Evolutionary conservation across 2,113 vertebrate genomes (phyloP), one percentile per base, ranked within the genome.

Genomic region (Cyprinodon tularosa): DNA sequence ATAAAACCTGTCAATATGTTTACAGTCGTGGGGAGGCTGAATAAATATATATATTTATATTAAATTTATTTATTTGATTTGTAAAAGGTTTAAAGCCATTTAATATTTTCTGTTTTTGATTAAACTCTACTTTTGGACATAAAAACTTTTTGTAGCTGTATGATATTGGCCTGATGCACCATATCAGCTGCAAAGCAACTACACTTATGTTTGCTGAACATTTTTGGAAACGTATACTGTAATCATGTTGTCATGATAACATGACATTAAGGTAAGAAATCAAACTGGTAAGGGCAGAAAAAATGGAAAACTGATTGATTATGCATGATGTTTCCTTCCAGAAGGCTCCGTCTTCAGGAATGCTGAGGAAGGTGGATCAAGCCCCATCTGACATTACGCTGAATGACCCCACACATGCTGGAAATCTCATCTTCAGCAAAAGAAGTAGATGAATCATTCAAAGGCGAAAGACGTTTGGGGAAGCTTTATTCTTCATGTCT

Each of bases 171-270:
- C 64, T 62, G 42, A 44, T 29, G 64, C 20, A 81, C 72, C 81
- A 53, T 63, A 85, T 47, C 61, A 45, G 13, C 60, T 65, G 13
- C 65, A 74, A 61, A 62, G 11, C 63, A 68, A 68, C 59, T 17
- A 63, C 68, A n/a, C 66, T 29, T 61, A 59, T 71, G 22, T 13
- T 71, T 60, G 82, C 76, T 61, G 29, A 29, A 29, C 1, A 29
- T 29, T 29, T 29, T 29, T 29, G 62, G 70, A 61, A 68, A 78
- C 86, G 73, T 78, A 77, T 85, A 29, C 29, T 29, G 29, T 29
- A 82, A 82, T 71, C 37, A 73, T 40, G 89, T 89, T 87, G 87
- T 82, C 86, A 87, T 87, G 84, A 86, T 87, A 86, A 91, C 85
- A 73, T 76, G 69, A 53, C 72, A 88, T 5, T 22, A 63, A 66